A percentile compares a stretch with the other conserved stretches of the same genome.
These are phyloP conservation scores for Willowsia nigromaculata DNA, from an alignment of 2,888 invertebrate species.

Conservation along the genomic window DNA sequence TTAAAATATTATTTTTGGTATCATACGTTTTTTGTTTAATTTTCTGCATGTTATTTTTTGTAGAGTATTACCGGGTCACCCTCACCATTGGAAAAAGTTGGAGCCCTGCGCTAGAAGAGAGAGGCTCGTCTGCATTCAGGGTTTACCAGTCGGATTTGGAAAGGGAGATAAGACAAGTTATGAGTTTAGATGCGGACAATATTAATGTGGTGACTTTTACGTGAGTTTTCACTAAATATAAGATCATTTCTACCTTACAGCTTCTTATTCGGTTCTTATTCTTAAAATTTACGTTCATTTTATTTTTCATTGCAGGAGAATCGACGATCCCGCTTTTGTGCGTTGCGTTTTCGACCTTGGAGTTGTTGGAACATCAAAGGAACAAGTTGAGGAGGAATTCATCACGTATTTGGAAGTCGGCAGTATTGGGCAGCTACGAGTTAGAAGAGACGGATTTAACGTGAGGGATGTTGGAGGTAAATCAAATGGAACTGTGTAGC, in stretches of 20 bases:
- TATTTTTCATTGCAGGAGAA: conserved; percentile 69
- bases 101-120: conserved; percentile 74
- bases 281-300: neutral
- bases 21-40: conserved; percentile 5
- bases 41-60: too few species aligned
- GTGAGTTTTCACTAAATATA: conserved; percentile 65
- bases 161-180: conserved; percentile 62
- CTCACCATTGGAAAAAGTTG: conserved; percentile 76
- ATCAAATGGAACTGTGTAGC: too few species aligned
- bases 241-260: neutral
- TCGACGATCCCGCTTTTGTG: conserved; percentile 73
- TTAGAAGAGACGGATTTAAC: conserved; percentile 71
- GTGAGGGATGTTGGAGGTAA: conserved; percentile 76
- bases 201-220: conserved; percentile 75
- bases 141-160: conserved; percentile 74
- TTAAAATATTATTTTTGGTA: neutral
- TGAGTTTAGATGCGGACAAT: conserved; percentile 72
- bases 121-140: conserved; percentile 65
- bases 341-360: conserved; percentile 75
- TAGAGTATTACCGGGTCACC: conserved; percentile 73
- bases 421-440: conserved; percentile 72
- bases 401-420: conserved; percentile 71
- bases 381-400: conserved; percentile 73
- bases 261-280: neutral
- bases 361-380: conserved; percentile 55